phyloP scores from a whole-genome alignment of 2,797 vertebrate species.

The Salmo trutta region DNA sequence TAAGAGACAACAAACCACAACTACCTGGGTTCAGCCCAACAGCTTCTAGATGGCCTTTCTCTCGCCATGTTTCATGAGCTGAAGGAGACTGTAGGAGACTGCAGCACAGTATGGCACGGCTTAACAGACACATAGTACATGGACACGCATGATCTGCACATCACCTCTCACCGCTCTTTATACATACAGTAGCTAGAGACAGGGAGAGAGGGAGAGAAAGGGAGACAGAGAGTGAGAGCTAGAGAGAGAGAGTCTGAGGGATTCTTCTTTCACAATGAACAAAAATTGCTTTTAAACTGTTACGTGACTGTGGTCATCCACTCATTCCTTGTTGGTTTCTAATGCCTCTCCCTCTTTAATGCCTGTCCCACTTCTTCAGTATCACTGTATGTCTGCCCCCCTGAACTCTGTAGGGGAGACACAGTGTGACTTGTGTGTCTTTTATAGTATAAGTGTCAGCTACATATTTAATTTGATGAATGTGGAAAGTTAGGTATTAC shows the following conservation, averaged over 20 bases:
- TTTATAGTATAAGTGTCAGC: too few relatives aligned
- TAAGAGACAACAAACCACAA: slow-evolving; percentile 3
- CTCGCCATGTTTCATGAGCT: slow-evolving; percentile 11
- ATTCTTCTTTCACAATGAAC: background rate
- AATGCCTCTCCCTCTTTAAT: slow-evolving; percentile 25
- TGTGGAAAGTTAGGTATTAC: background rate
- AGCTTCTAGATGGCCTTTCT: background rate
- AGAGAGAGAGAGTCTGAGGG: background rate
- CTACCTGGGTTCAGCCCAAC: background rate
- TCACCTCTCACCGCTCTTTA: background rate
- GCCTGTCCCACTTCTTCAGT: too few relatives aligned
- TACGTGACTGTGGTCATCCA: background rate
- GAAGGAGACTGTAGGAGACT: background rate
- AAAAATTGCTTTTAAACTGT: background rate
- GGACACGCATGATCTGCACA: background rate
- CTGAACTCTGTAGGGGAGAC: too few relatives aligned
- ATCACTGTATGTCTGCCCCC: too few relatives aligned
- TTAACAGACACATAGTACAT: background rate
- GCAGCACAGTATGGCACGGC: background rate
- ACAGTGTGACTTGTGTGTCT: too few relatives aligned
- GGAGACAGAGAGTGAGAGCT: slow-evolving; percentile 8
- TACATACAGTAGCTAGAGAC: background rate
- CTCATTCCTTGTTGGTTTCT: background rate
- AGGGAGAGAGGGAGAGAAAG: background rate
- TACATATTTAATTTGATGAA: background rate